A percentile compares a stretch with the other conserved stretches of the same genome.
Evolutionary conservation across 2,113 vertebrate genomes (phyloP).

Genomic region (Rhinopomastus cyanomelas): DNA sequence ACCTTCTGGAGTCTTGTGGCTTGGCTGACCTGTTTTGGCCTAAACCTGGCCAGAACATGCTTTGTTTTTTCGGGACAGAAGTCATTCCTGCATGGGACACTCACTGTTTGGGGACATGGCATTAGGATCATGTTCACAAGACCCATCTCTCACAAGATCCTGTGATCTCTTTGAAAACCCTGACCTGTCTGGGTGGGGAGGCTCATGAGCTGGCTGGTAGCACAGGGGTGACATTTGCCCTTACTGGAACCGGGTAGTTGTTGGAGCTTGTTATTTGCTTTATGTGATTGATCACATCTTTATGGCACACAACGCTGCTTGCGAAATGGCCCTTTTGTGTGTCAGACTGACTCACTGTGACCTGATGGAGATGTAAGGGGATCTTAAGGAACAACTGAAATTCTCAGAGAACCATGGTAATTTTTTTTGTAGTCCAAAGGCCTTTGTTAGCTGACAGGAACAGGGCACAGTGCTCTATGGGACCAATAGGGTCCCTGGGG

Average conservation of each 20-base stretch:
- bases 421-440: background rate
- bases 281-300: slow-evolving; percentile 35
- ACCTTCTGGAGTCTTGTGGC: background rate
- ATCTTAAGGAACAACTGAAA: background rate
- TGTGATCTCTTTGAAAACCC: background rate
- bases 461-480: background rate
- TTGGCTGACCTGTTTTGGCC: background rate
- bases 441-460: background rate
- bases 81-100: background rate
- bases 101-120: background rate
- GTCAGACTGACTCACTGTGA: background rate
- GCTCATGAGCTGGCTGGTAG: background rate
- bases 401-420: background rate
- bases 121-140: fast-evolving
- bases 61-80: background rate
- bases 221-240: slow-evolving; percentile 11
- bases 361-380: background rate
- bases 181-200: background rate
- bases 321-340: background rate
- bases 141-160: background rate
- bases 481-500: background rate
- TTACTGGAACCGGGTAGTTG: background rate
- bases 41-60: background rate
- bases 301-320: background rate
- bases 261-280: slow-evolving; percentile 28